phyloP scores from a whole-genome alignment of 2,888 invertebrate genomes.

The Netelia fuscicornis region DNA sequence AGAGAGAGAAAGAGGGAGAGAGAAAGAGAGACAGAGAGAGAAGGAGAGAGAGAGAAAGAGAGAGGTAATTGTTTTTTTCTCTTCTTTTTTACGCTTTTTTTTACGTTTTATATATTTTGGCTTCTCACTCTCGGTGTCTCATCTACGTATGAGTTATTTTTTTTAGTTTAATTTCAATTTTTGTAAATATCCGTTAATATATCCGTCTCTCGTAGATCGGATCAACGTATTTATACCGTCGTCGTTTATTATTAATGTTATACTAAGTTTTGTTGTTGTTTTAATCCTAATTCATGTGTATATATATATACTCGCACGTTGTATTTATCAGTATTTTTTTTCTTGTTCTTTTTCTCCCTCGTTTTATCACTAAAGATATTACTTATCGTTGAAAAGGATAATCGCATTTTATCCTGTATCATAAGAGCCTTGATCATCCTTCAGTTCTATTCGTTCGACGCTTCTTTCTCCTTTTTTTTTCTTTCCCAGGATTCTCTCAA shows the following conservation, averaged over 20 bases:
- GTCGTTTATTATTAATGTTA: constrained; percentile 60
- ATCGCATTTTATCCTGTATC: constrained; percentile 50
- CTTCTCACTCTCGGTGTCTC: constrained; percentile 62
- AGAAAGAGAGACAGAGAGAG: constrained; percentile 45
- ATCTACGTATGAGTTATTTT: constrained; percentile 55
- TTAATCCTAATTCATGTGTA: constrained; percentile 65
- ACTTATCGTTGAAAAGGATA: constrained; percentile 74
- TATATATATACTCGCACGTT: constrained; percentile 72
- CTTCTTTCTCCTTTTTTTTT: constrained; percentile 37
- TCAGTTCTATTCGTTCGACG: constrained; percentile 18
- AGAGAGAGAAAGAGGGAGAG: constrained; percentile 42
- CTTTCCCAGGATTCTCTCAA: constrained; percentile 24
- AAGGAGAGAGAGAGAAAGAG: not conserved
- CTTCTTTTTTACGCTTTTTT: not conserved
- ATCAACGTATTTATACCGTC: constrained; percentile 53
- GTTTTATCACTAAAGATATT: constrained; percentile 78
- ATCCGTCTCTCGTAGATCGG: constrained; percentile 49
- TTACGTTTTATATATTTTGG: constrained; percentile 51
- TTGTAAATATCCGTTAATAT: constrained; percentile 47
- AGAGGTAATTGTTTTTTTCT: constrained; percentile 36
- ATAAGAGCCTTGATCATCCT: constrained; percentile 23
- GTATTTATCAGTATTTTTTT: constrained; percentile 56
- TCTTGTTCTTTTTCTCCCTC: constrained; percentile 28
- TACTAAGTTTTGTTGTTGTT: constrained; percentile 46
- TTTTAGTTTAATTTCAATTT: constrained; percentile 4